Conservation (phyloP, 1,140 invertebrate species). For the Tetramorium simillimum region DNA sequence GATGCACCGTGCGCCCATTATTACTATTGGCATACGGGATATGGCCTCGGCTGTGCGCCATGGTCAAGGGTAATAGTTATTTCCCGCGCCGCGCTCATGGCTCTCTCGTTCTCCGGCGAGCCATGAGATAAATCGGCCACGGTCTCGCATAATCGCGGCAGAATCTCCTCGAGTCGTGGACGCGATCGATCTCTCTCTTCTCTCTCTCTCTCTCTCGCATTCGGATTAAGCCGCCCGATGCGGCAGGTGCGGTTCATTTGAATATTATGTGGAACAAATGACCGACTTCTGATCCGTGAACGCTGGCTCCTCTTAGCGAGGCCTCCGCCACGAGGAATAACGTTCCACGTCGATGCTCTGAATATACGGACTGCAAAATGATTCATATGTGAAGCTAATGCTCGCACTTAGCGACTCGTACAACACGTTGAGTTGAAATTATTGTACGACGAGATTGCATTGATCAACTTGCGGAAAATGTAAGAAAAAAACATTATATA, state of each 20-base stretch:
- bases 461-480: neutral
- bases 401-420: neutral
- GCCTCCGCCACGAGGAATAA: neutral
- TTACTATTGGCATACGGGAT: slow-evolving; percentile 54
- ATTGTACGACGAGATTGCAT: no score
- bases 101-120: slow-evolving; percentile 5
- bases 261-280: slow-evolving; percentile 69
- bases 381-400: slow-evolving; percentile 4
- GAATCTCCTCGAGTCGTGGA: slow-evolving; percentile 33
- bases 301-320: slow-evolving; percentile 46
- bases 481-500: neutral
- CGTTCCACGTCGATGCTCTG: slow-evolving; percentile 1
- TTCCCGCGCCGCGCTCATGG: neutral
- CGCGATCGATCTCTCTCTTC: slow-evolving; percentile 45
- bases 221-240: neutral
- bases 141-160: slow-evolving; percentile 32
- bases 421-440: neutral
- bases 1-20: slow-evolving; percentile 42
- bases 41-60: neutral
- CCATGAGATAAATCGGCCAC: slow-evolving; percentile 44
- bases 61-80: slow-evolving; percentile 50
- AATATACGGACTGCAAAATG: neutral
- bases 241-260: slow-evolving; percentile 70
- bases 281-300: slow-evolving; percentile 51
- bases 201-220: neutral